Evolutionary conservation across 1,140 invertebrate genomes (phyloP).

Genomic region (Anagrus nilaparvatae): DNA sequence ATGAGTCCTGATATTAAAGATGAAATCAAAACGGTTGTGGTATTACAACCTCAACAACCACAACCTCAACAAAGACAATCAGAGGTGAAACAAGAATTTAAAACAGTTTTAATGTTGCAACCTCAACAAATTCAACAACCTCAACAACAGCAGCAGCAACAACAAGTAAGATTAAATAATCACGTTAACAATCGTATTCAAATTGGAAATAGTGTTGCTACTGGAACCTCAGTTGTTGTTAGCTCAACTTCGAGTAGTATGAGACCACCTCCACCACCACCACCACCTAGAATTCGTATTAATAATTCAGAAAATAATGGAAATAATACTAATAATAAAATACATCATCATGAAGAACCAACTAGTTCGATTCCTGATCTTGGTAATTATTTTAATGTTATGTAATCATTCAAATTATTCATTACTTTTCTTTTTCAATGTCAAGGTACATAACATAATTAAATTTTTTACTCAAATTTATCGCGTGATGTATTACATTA

Average conservation of each 20-base stretch:
- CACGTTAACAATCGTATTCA: too few species aligned
- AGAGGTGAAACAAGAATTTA: slow-evolving; percentile 13
- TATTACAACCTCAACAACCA: slow-evolving; percentile 15
- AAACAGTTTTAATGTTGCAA: slow-evolving; percentile 35
- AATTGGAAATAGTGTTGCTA: too few species aligned
- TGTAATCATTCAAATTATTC: background rate
- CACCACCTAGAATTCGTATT: slow-evolving; percentile 40
- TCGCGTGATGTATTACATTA: too few species aligned
- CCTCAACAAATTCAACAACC: slow-evolving; percentile 6
- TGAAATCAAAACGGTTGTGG: too few species aligned
- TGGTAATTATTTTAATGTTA: slow-evolving; percentile 43
- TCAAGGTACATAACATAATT: background rate
- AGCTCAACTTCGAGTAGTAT: slow-evolving; percentile 40
- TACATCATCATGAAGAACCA: slow-evolving; percentile 63
- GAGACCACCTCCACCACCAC: slow-evolving; percentile 46
- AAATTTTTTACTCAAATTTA: too few species aligned
- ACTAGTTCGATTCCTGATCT: slow-evolving; percentile 76
- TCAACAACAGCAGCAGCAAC: background rate
- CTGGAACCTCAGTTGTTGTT: slow-evolving; percentile 37
- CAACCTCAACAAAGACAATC: slow-evolving; percentile 8
- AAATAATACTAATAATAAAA: too few species aligned
- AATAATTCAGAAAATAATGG: slow-evolving; percentile 35
- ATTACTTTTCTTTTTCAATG: background rate
- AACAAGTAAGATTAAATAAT: slow-evolving; percentile 10
- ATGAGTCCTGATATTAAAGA: too few species aligned